These are phyloP conservation scores for Bovichtus diacanthus DNA, from an alignment of 2,797 vertebrate genomes.

Conservation along the genomic window DNA sequence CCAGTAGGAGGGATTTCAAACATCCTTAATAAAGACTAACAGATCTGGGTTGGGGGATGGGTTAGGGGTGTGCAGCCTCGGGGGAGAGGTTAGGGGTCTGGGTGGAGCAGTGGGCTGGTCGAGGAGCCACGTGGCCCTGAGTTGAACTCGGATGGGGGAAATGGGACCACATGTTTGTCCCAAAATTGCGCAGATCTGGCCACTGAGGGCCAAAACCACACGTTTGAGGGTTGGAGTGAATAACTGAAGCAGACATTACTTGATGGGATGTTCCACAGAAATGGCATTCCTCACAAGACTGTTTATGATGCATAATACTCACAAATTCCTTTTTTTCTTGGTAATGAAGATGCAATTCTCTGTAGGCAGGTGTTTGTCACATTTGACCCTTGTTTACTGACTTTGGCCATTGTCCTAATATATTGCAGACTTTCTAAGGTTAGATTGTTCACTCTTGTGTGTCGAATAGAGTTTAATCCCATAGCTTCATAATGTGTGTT, in stretches of 20 bases:
- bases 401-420: conserved; percentile 29
- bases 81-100: conserved; percentile 40
- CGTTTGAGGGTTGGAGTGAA: conserved; percentile 40
- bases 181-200: conserved; percentile 36
- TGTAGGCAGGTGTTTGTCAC: conserved; percentile 41
- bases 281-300: conserved; percentile 8
- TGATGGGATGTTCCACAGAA: conserved; percentile 34
- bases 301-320: conserved; percentile 21
- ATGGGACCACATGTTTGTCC: conserved; percentile 71
- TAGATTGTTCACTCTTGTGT: neutral
- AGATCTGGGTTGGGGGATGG: conserved; percentile 39
- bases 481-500: neutral
- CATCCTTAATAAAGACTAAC: conserved; percentile 60
- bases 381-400: conserved; percentile 25
- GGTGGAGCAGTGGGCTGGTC: conserved; percentile 32
- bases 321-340: neutral
- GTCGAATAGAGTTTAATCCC: conserved; percentile 17
- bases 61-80: neutral
- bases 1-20: conserved; percentile 59
- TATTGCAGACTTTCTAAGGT: conserved; percentile 31
- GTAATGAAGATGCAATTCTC: conserved; percentile 35
- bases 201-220: conserved; percentile 50
- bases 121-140: conserved; percentile 32
- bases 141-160: conserved; percentile 60
- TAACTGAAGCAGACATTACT: conserved; percentile 31